Evolutionary conservation across 2,113 vertebrate genomes (phyloP).

Genomic region (Hirundichthys speculiger): DNA sequence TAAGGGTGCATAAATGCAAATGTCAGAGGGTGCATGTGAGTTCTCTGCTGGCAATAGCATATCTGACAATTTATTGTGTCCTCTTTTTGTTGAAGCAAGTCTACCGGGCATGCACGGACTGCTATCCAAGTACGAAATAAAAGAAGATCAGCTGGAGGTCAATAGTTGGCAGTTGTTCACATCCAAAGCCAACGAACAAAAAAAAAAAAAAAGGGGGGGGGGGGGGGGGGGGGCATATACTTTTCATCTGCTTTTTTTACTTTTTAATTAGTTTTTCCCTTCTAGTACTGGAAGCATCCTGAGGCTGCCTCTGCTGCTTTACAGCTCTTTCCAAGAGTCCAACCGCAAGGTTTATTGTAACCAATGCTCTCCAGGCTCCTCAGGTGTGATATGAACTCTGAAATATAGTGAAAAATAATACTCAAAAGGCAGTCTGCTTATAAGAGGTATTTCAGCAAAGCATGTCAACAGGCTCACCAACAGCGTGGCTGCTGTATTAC

Average conservation of each 20-base stretch:
- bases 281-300: neutral
- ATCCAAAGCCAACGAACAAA: neutral
- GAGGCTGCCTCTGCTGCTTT: neutral
- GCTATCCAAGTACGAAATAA: no score
- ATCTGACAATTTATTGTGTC: no score
- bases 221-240: no score
- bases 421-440: conserved; percentile 13
- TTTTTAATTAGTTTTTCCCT: neutral
- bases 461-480: conserved; percentile 33
- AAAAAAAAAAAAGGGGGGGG: no score
- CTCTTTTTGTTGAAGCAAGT: no score
- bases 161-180: no score
- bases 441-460: conserved; percentile 35
- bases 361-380: conserved; percentile 23
- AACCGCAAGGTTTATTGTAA: neutral
- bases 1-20: no score
- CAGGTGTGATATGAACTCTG: conserved; percentile 26
- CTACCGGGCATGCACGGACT: no score
- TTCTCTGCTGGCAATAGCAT: no score
- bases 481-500: conserved; percentile 32
- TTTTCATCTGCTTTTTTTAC: neutral
- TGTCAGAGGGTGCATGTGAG: no score
- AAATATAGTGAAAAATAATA: conserved; percentile 18
- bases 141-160: no score
- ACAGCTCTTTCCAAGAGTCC: neutral